Evolutionary conservation across 2,888 invertebrate species (phyloP), one percentile per base, ranked within the genome.

Genomic region (Hemistola chrysoprasaria): DNA sequence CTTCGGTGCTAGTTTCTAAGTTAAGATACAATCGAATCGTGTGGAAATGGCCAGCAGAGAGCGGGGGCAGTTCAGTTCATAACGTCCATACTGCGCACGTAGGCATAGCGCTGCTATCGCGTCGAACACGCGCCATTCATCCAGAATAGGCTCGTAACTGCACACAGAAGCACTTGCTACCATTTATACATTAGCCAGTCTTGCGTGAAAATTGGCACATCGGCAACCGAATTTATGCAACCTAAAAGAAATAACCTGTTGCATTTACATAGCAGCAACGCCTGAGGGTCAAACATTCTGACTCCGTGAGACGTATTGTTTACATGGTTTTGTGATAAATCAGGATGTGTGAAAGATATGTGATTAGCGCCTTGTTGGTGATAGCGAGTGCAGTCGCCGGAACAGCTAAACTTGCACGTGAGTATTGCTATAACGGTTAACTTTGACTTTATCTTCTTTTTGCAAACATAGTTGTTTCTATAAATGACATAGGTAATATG

Each of bases 141-240:
- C 65, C 62, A 65, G 65, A 70, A 66, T 60, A 64, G 56, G 63
- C 49, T 54, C 54, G 58, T 52, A 38, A 42, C 54, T 59, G 61
- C 61, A 61, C 53, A 54, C 60, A 47, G 41, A 56, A 57, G 51
- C 65, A 65, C 57, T 67, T 55, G 61, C 54, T 47, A 60, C 54
- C 65, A 75, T 80, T 79, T 72, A 71, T 81, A 76, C 73, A 77
- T 65, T 62, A 59, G 26, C 52, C 79, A 79, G 61, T 61, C 76
- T 82, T 77, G 78, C 85, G 82, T 86, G 81, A 79, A 84, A 84
- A 76, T 83, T 83, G 76, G 82, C 69, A 82, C 83, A 85, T 75
- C 77, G 70, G 66, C 70, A 64, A 62, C 58, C 63, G 71, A 73
- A 78, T 84, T 84, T 78, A 72, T 86, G 85, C 84, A 86, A 87